Conservation (phyloP, 2,888 invertebrate genomes). For the Drosophila kanekoi region DNA sequence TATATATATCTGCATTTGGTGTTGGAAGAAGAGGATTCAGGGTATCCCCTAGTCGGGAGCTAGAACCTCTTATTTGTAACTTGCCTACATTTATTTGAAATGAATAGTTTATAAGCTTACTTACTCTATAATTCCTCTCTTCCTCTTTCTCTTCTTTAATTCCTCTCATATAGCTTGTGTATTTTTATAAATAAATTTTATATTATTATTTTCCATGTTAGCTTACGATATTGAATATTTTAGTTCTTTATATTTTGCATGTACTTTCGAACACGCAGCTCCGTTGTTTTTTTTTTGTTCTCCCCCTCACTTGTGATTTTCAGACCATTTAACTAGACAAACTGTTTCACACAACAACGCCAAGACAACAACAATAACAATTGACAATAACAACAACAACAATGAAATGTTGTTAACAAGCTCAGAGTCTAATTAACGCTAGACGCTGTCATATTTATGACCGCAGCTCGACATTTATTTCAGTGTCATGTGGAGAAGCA, state of each 20-base stretch:
- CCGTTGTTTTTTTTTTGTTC: background rate
- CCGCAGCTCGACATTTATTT: slow-evolving; percentile 57
- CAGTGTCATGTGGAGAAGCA: slow-evolving; percentile 28
- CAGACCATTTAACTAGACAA: slow-evolving; percentile 9
- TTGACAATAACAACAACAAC: background rate
- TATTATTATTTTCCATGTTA: background rate
- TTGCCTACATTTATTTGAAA: background rate
- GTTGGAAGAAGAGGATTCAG: no score
- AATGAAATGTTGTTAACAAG: slow-evolving; percentile 32
- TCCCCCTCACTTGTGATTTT: slow-evolving; percentile 7
- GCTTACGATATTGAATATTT: background rate
- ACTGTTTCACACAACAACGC: slow-evolving; percentile 7
- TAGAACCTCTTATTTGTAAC: no score
- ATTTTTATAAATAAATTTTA: background rate
- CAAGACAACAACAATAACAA: background rate
- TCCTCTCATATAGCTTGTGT: no score
- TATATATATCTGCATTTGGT: no score
- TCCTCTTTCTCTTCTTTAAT: no score
- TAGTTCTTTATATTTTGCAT: background rate
- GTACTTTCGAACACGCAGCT: no score
- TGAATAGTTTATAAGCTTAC: no score
- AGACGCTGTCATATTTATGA: slow-evolving; percentile 57
- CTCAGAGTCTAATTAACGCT: slow-evolving; percentile 57
- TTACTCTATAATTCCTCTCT: no score
- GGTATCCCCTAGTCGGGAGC: no score